These are phyloP conservation scores for Lonchura striata DNA, from an alignment of 2,113 vertebrate species.

Conservation along the genomic window DNA sequence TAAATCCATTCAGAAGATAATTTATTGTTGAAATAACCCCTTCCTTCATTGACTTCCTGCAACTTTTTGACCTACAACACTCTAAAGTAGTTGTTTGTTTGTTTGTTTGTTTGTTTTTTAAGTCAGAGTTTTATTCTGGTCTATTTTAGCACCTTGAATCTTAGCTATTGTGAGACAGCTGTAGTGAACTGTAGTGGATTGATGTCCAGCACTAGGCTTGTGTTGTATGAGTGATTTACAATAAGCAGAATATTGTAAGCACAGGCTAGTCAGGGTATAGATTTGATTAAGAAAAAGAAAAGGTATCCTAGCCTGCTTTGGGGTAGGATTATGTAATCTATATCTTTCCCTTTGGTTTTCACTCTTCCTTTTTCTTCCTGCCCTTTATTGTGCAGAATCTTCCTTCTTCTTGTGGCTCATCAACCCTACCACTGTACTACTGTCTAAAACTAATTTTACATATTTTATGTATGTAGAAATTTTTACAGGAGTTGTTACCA, in stretches of 20 bases:
- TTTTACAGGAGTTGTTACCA: neutral
- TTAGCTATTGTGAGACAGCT: neutral
- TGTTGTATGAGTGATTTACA: neutral
- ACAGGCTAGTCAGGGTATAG: neutral
- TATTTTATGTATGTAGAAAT: neutral
- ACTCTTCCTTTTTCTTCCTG: neutral
- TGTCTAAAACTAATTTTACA: neutral
- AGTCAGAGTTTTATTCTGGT: neutral
- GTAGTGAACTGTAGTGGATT: neutral
- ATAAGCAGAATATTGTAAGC: neutral
- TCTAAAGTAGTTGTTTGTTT: neutral
- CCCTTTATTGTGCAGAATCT: neutral
- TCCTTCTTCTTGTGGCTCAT: neutral
- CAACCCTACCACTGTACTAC: neutral
- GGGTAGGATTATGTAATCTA: neutral
- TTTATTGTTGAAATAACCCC: neutral
- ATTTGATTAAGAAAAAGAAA: neutral
- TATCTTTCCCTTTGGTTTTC: neutral
- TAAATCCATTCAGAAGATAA: neutral
- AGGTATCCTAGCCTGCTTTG: neutral
- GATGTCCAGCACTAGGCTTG: neutral
- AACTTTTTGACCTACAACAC: neutral
- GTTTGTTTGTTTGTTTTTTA: neutral
- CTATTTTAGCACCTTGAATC: neutral
- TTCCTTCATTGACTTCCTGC: neutral